Evolutionary conservation across 1,140 invertebrate genomes (phyloP), one percentile per base, ranked within the genome.

Genomic region (Uloborus diversus): DNA sequence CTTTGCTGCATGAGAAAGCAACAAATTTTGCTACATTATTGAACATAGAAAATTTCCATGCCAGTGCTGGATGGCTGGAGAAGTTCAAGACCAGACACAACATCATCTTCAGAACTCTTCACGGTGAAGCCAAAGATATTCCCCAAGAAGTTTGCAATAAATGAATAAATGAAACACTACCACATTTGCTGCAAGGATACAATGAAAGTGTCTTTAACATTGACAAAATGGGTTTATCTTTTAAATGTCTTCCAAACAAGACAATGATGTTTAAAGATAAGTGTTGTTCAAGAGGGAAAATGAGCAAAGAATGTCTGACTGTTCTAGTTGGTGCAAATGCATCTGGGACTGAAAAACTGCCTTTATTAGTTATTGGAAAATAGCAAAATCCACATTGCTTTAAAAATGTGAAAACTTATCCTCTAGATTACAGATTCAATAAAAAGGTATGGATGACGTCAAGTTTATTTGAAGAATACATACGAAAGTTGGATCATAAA

Each of bases 371-470:
- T 49, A 78, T 78, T 51, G 73, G 73, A 33, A 78, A 78, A 32
- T 42, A 25, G 25, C 4, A 14, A 30, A 56, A 47, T n/a, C 61
- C 25, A 5, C 14, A 17, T 11, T 62, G 35, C 27, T 51, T 30
- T 65, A 42, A 78, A 37, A 56, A 57, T 35, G 30, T 51, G 28
- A 28, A 78, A 78, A 28, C 28, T 64, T 17, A 64, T 20, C 61
- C 61, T 30, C 33, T 64, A 4, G 73, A 78, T 3, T 78, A 78
- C 33, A 7, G 37, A n/a, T n/a, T 11, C 4, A 68, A 78, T 49
- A 65, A 78, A 65, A 78, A 51, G n/a, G 73, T 11, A 1, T 78
- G 61, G 49, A 78, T 78, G 51, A 78, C 73, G n/a, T n/a, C n/a
- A n/a, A n/a, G n/a, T n/a, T n/a, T n/a, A n/a, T n/a, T n/a, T n/a